Base-by-base conservation (phyloP, 1,140 invertebrate species). In the Homalodisca vitripennis region DNA sequence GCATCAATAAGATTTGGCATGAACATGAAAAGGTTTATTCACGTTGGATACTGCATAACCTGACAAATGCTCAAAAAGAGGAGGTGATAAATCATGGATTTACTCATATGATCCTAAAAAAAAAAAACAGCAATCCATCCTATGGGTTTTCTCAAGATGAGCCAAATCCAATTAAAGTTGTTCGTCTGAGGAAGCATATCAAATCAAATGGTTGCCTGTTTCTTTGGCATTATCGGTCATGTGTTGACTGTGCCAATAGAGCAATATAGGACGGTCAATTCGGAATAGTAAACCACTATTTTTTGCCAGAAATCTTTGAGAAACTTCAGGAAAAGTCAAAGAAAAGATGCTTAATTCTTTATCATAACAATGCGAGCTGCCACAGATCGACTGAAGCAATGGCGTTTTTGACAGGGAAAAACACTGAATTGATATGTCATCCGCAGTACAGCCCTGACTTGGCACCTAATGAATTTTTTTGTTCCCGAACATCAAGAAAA, bases 381-480 rank as follows among this genome's bases (percentile, higher is more conserved):
- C 74, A 74, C 62, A 72, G 68, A 51, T 68, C 69, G 2, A 14
- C 32, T 27, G 20, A 47, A 69, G 73, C 75, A 48, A 73, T 51
- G 13, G 27, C 73, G 17, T 77, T 66, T 70, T 73, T 76, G 64
- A 74, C 65, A 60, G 70, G 70, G 24, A 73, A 76, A 27, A 75
- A 73, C 34, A 75, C 74, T 30, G 41, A 75, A 41, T 55, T 75
- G 30, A 34, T 77, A 41, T 67, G 67, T n/a, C 75, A 79, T 65
- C 74, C 77, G 26, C 71, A 72, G 1, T 79, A 78, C 64, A 78
- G 74, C 17, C 76, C 79, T 32, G 77, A 80, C 70, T 66, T 79
- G 30, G 73, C 75, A 66, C 78, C 75, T 0, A 75, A 74, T 63
- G 75, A 79, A 72, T 80, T 79, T 71, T 78, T 77, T 77, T 41